Evolutionary conservation across 2,113 vertebrate genomes (phyloP).

Genomic region (Stigmatopora nigra): DNA sequence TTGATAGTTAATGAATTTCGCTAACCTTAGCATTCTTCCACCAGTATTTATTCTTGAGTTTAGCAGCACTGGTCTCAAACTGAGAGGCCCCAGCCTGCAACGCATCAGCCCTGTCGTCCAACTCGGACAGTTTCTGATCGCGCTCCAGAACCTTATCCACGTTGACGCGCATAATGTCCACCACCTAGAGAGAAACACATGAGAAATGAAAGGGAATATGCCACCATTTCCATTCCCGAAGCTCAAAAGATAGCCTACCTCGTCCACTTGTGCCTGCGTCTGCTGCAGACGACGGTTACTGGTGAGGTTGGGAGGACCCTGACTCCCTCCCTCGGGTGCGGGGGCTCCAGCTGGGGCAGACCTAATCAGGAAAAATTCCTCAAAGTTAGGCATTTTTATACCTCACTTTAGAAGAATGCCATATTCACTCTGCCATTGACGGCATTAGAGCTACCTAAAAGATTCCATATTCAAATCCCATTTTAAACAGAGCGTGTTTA

Average conservation of each 20-base stretch:
- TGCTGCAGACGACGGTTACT: constrained; percentile 87
- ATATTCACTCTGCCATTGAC: too few species aligned
- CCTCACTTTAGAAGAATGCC: too few species aligned
- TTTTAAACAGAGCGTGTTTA: neutral
- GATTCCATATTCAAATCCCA: neutral
- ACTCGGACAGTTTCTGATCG: constrained; percentile 92
- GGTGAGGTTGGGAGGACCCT: constrained; percentile 72
- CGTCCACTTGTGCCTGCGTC: constrained; percentile 86
- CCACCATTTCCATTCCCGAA: neutral
- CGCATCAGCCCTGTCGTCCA: constrained; percentile 76
- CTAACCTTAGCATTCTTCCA: constrained; percentile 93
- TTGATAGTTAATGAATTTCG: neutral
- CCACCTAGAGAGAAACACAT: constrained; percentile 68
- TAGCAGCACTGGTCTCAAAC: constrained; percentile 92
- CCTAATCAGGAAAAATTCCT: constrained; percentile 51
- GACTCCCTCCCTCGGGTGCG: constrained; percentile 69
- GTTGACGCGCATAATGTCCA: constrained; percentile 98
- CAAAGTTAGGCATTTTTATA: neutral
- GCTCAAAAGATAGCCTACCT: constrained; percentile 64
- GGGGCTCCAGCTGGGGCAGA: constrained; percentile 78
- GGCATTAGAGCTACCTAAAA: neutral
- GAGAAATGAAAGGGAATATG: neutral
- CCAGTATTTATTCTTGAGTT: constrained; percentile 94
- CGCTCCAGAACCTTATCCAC: constrained; percentile 96
- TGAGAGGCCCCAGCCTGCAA: constrained; percentile 85